phyloP scores from a whole-genome alignment of 2,113 vertebrate genomes.

The Xyliphius kryptos region DNA sequence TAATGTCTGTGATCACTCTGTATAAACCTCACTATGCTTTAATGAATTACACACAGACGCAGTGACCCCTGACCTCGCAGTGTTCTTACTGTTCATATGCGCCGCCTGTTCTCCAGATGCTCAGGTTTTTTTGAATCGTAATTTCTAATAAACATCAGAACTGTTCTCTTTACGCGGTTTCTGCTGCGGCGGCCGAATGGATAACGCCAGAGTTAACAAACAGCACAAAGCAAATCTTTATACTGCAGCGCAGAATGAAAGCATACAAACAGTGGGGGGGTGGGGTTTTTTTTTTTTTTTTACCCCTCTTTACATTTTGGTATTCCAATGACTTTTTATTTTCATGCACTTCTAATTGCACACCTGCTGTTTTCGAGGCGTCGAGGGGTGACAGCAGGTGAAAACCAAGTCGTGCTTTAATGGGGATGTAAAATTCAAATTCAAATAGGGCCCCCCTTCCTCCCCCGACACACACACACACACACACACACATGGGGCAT shows the following conservation, averaged over 20 bases:
- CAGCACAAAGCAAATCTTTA: no score
- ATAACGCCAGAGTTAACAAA: no score
- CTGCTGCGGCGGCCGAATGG: no score
- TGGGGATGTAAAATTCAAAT: constrained; percentile 25
- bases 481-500: constrained; percentile 13
- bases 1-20: no score
- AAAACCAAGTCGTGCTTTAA: constrained; percentile 25
- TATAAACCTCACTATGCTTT: no score
- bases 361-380: constrained; percentile 18
- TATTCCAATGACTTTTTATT: constrained; percentile 18
- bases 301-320: neutral
- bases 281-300: neutral
- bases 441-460: constrained; percentile 12
- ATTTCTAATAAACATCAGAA: no score
- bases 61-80: no score
- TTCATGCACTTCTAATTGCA: constrained; percentile 24
- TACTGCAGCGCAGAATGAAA: neutral
- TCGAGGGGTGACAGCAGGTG: constrained; percentile 36
- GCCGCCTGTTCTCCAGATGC: no score
- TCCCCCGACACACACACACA: neutral
- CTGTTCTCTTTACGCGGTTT: no score
- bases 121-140: no score
- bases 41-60: no score
- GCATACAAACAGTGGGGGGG: neutral
- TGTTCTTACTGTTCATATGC: no score